A percentile compares a stretch with the other conserved stretches of the same genome.
phyloP scores from a whole-genome alignment of 2,113 vertebrate species.

The Eptatretus burgeri region DNA sequence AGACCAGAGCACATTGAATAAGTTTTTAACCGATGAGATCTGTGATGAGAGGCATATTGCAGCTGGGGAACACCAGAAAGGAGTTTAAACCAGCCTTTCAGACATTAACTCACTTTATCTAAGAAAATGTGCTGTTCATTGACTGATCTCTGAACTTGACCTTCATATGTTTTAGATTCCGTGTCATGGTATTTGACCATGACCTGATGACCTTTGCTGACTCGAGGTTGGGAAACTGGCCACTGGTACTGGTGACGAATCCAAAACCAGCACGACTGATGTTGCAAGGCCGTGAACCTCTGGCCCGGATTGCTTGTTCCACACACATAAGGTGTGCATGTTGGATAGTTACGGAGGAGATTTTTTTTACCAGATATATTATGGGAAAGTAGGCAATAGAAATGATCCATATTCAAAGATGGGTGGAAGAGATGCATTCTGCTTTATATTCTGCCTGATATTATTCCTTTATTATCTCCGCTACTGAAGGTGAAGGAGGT shows the following conservation, averaged over 20 bases:
- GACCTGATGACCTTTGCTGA: slow-evolving; percentile 77
- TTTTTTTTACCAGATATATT: too few species aligned
- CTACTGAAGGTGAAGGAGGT: too few species aligned
- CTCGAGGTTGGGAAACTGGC: slow-evolving; percentile 53
- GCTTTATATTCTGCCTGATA: too few species aligned
- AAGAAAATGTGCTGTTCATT: background rate
- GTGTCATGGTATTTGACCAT: slow-evolving; percentile 61
- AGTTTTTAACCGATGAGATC: background rate
- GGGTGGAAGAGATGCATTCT: too few species aligned
- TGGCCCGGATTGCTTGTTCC: slow-evolving; percentile 35
- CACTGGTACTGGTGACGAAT: slow-evolving; percentile 65
- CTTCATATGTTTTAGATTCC: slow-evolving; percentile 27
- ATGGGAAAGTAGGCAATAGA: too few species aligned
- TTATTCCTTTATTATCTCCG: too few species aligned
- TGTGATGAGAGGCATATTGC: background rate
- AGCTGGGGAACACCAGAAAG: background rate
- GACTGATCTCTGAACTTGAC: background rate
- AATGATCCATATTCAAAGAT: too few species aligned
- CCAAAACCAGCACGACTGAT: slow-evolving; percentile 63
- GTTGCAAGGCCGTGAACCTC: slow-evolving; percentile 39
- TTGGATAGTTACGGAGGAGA: too few species aligned
- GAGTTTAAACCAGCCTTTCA: background rate
- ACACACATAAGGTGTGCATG: slow-evolving; percentile 55
- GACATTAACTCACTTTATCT: background rate
- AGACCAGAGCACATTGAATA: background rate